Evolutionary conservation across 2,113 vertebrate genomes (phyloP), one percentile per base, ranked within the genome.

Genomic region (Microtus pennsylvanicus): DNA sequence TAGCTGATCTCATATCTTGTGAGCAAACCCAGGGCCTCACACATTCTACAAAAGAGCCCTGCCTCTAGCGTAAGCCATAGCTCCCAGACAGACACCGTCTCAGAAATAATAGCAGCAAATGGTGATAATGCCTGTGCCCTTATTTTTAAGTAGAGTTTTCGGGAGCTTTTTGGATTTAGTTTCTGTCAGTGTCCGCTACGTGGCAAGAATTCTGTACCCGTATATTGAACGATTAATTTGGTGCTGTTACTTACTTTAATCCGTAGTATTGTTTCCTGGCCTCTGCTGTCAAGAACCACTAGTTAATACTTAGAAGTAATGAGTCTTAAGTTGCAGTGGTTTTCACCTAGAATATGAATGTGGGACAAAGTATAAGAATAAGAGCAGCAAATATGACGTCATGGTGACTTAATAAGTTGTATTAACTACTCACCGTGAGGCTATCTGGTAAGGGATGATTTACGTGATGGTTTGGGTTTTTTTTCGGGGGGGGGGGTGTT

Each of bases 151-250:
- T 50, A 91, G 76, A 9, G 5, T 88, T 91, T 90, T 87, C 76
- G 61, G 21, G 89, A 42, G 1, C 21, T 83, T 87, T 75, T 77
- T 95, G 69, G 38, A 87, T 89, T 89, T 91, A 93, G n/a, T 91
- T 69, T 35, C 94, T 87, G 78, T 61, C 61, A 35, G 33, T 96
- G 7, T 76, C 89, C 90, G 38, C 13, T 91, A 69, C 38, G 50
- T 69, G 90, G n/a, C 52, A 89, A 77, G 7, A 6, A 89, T n/a
- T 88, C 22, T 14, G 2, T 78, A 69, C 76, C 19, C 74, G 0
- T 94, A 55, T 94, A 38, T 78, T 75, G 28, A 96, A 82, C 82
- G 87, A 87, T 74, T 33, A 81, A n/a, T 74, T 96, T 94, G 85
- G 45, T 94, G 52, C 35, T 45, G 63, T 26, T 88, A 80, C 77